A percentile compares a stretch with the other conserved stretches of the same genome.
phyloP scores from a whole-genome alignment of 1,140 invertebrate species.

The Rhyacophila brunnea region DNA sequence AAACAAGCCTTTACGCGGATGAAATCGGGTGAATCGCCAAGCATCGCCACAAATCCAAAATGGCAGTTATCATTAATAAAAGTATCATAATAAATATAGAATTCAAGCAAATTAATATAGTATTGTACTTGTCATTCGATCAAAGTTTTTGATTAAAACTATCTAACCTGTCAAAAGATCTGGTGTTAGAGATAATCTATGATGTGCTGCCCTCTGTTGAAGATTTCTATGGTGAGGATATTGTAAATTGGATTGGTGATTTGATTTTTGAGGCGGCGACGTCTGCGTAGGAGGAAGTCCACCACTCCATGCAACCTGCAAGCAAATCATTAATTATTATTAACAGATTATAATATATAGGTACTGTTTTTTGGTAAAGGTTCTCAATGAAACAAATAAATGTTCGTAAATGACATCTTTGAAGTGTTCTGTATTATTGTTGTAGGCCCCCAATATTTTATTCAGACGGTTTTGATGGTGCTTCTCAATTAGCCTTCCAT shows the following conservation, averaged over 20 bases:
- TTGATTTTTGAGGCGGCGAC: constrained; percentile 21
- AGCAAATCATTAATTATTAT: neutral
- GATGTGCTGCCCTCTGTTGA: constrained; percentile 43
- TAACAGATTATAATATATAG: neutral
- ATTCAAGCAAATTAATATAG: too few relatives aligned
- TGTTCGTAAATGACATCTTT: too few relatives aligned
- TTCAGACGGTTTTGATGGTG: too few relatives aligned
- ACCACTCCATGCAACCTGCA: constrained; percentile 49
- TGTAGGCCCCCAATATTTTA: too few relatives aligned
- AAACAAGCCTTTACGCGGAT: too few relatives aligned
- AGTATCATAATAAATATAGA: too few relatives aligned
- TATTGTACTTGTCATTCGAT: neutral
- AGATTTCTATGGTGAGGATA: constrained; percentile 26
- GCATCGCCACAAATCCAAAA: too few relatives aligned
- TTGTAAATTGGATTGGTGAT: constrained; percentile 27
- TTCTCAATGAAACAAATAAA: too few relatives aligned
- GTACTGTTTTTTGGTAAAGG: neutral
- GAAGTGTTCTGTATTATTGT: too few relatives aligned
- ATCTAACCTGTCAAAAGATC: constrained; percentile 48
- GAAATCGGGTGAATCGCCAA: too few relatives aligned
- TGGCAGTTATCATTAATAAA: too few relatives aligned
- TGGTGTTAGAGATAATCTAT: constrained; percentile 50
- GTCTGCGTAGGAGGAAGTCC: constrained; percentile 11
- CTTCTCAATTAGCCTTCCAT: too few relatives aligned
- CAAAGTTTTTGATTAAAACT: neutral